Evolutionary conservation across 2,113 vertebrate species (phyloP).

Genomic region (Dolichotis patagonum): DNA sequence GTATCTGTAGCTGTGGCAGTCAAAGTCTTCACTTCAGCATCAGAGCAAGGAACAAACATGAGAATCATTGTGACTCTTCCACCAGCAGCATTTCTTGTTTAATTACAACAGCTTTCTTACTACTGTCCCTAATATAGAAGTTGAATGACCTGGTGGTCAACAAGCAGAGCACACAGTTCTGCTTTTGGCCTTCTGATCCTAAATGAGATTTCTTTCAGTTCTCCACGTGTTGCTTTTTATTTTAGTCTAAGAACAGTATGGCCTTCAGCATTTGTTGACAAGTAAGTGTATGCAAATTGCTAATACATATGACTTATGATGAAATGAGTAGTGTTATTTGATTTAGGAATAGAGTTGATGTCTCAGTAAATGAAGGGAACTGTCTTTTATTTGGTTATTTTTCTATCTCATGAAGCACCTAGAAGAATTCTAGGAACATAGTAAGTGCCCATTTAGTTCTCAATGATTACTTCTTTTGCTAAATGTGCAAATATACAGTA

Average conservation of each 20-base stretch:
- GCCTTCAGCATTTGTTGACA: neutral
- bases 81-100: neutral
- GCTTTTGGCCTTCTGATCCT: neutral
- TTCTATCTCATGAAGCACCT: neutral
- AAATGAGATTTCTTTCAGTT: neutral
- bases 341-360: neutral
- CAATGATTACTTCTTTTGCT: neutral
- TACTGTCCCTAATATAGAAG: neutral
- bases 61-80: neutral
- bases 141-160: neutral
- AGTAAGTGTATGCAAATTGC: neutral
- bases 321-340: conserved; percentile 5
- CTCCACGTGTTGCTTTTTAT: neutral
- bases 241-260: neutral
- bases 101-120: neutral
- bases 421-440: neutral
- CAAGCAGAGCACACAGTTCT: neutral
- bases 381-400: neutral
- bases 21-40: neutral
- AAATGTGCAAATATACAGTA: neutral
- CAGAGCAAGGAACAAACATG: conserved; percentile 4
- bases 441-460: neutral
- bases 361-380: neutral
- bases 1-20: neutral
- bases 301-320: neutral